phyloP scores from a whole-genome alignment of 2,113 vertebrate species.

The Lutjanus erythropterus region DNA sequence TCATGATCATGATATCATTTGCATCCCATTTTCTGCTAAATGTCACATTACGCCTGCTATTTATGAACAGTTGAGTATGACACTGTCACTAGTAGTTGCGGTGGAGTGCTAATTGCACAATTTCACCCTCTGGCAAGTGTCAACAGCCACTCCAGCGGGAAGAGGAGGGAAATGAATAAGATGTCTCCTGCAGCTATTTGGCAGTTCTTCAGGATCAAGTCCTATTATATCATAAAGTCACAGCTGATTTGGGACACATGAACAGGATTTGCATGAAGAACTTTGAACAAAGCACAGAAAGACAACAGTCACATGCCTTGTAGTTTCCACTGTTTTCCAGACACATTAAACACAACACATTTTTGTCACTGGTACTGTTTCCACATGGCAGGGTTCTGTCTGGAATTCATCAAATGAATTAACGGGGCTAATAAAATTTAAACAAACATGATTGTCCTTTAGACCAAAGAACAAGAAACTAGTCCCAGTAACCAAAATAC shows the following conservation, averaged over 20 bases:
- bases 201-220: conserved; percentile 50
- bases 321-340: background rate
- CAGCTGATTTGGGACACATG: conserved; percentile 20
- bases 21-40: conserved; percentile 49
- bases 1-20: conserved; percentile 36
- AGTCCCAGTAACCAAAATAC: background rate
- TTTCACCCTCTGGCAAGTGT: conserved; percentile 70
- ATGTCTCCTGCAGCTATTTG: conserved; percentile 65
- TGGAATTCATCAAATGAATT: conserved; percentile 2
- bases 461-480: conserved; percentile 9
- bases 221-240: conserved; percentile 39
- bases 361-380: background rate
- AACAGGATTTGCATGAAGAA: conserved; percentile 19
- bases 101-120: conserved; percentile 61
- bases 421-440: background rate
- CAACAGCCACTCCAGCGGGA: conserved; percentile 52
- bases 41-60: conserved; percentile 52
- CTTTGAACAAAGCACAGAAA: background rate
- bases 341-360: background rate
- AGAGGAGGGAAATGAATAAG: conserved; percentile 29
- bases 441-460: conserved; percentile 15
- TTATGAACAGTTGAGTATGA: conserved; percentile 42
- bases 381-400: background rate
- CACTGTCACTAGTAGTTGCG: conserved; percentile 62
- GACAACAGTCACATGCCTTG: background rate